Percentiles rank a stretch among this genome's conserved stretches.
Conservation (phyloP, 1,140 invertebrate genomes). For the Callitettix versicolor region DNA sequence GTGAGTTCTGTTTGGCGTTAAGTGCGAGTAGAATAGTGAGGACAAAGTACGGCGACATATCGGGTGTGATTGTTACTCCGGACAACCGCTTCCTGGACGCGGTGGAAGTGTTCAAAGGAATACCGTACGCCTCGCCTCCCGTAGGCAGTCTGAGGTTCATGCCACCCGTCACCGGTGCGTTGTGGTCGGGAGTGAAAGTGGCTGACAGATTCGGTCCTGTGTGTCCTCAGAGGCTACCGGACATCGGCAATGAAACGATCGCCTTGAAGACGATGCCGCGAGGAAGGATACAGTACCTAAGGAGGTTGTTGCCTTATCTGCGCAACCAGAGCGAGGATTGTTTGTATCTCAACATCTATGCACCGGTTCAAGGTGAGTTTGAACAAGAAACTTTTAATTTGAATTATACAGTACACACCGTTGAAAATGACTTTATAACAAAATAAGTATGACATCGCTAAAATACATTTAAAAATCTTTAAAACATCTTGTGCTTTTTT, state of each 20-base stretch:
- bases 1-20: neutral
- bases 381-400: neutral
- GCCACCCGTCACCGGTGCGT: conserved; percentile 79
- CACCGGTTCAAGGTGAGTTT: conserved; percentile 78
- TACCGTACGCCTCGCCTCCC: conserved; percentile 91
- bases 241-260: conserved; percentile 65
- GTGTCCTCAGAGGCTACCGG: conserved; percentile 77
- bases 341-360: conserved; percentile 91
- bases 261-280: conserved; percentile 70
- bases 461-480: too few relatives aligned
- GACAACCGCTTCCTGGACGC: conserved; percentile 33
- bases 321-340: conserved; percentile 91
- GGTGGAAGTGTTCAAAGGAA: conserved; percentile 72
- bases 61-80: conserved; percentile 38
- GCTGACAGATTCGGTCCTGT: conserved; percentile 77
- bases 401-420: too few relatives aligned
- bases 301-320: conserved; percentile 71
- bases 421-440: too few relatives aligned
- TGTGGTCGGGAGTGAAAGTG: conserved; percentile 78
- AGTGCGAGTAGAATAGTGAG: conserved; percentile 29
- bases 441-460: too few relatives aligned
- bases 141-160: conserved; percentile 81
- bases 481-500: too few relatives aligned
- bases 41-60: conserved; percentile 40
- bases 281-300: conserved; percentile 73